These are phyloP conservation scores for Ptychodera flava DNA, from an alignment of 35 echinoderm and acorn worm genomes.

Conservation along the genomic window DNA sequence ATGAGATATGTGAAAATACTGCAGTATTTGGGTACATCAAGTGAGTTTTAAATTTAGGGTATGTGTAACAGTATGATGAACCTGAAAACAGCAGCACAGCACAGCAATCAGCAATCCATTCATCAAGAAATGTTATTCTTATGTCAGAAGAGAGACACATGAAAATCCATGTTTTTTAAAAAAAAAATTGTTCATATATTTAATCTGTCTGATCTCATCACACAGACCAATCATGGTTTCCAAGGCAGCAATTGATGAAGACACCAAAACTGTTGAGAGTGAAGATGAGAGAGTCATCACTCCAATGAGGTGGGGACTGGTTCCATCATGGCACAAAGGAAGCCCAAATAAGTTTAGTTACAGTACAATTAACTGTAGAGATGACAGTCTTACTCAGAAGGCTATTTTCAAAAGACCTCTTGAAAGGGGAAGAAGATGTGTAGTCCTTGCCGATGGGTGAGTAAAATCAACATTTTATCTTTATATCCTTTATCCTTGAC, in stretches of 20 bases:
- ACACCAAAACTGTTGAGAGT: neutral
- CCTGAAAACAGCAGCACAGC: too few species aligned
- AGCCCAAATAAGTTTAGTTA: conserved; percentile 50
- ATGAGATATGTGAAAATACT: too few species aligned
- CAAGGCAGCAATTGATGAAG: neutral
- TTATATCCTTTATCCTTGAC: too few species aligned
- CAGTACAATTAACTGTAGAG: conserved; percentile 94
- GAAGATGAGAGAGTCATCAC: conserved; percentile 53
- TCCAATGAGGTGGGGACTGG: conserved; percentile 93
- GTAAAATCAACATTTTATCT: neutral
- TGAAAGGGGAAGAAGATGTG: conserved; percentile 85
- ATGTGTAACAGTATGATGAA: too few species aligned
- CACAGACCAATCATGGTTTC: neutral
- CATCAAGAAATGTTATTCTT: too few species aligned
- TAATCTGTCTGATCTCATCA: neutral
- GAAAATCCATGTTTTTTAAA: too few species aligned
- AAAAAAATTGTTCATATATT: too few species aligned
- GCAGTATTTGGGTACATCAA: too few species aligned
- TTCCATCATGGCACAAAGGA: conserved; percentile 94
- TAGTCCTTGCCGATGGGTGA: conserved; percentile 92
- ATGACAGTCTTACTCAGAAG: conserved; percentile 86
- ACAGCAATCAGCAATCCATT: too few species aligned
- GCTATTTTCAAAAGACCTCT: conserved; percentile 69
- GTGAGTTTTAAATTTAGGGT: too few species aligned
- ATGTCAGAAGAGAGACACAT: too few species aligned